Evolutionary conservation across 2,888 invertebrate species (phyloP).

Genomic region (Drosophila meridionalis): DNA sequence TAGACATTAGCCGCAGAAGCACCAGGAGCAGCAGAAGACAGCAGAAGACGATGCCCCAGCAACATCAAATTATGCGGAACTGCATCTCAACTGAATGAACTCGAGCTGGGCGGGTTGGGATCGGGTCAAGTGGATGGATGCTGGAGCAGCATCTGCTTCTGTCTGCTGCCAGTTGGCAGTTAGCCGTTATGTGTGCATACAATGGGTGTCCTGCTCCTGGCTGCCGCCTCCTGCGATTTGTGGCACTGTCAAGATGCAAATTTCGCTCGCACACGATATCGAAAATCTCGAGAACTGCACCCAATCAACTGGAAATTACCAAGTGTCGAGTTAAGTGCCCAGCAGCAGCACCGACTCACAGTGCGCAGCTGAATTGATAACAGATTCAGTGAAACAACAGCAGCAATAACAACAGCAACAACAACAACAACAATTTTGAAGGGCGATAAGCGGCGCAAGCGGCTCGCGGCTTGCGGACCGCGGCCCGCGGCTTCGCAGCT

Average conservation of each 20-base stretch:
- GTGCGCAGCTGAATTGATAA: slow-evolving; percentile 68
- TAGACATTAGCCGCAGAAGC: slow-evolving; percentile 47
- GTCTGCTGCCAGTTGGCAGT: slow-evolving; percentile 31
- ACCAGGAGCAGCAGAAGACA: slow-evolving; percentile 13
- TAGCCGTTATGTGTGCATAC: slow-evolving; percentile 27
- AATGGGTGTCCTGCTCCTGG: slow-evolving; percentile 23
- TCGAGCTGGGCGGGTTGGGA: background rate
- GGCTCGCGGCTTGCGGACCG: slow-evolving; percentile 38
- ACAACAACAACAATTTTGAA: slow-evolving; percentile 45
- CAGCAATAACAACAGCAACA: slow-evolving; percentile 6
- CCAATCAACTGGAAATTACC: slow-evolving; percentile 81
- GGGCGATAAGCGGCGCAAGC: slow-evolving; percentile 57
- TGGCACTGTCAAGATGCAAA: slow-evolving; percentile 56
- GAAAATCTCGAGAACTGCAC: slow-evolving; percentile 75
- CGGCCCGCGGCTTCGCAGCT: slow-evolving; percentile 47
- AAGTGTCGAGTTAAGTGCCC: slow-evolving; percentile 68
- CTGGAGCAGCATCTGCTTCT: slow-evolving; percentile 39
- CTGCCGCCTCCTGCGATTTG: background rate
- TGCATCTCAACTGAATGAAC: slow-evolving; percentile 47
- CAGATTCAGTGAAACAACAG: slow-evolving; percentile 49
- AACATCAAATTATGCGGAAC: slow-evolving; percentile 68
- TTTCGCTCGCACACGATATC: slow-evolving; percentile 61
- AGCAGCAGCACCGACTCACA: slow-evolving; percentile 31
- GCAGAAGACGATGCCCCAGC: background rate
- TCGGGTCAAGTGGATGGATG: slow-evolving; percentile 24